phyloP scores from a whole-genome alignment of 2,113 vertebrate genomes.

The Propithecus coquereli region DNA sequence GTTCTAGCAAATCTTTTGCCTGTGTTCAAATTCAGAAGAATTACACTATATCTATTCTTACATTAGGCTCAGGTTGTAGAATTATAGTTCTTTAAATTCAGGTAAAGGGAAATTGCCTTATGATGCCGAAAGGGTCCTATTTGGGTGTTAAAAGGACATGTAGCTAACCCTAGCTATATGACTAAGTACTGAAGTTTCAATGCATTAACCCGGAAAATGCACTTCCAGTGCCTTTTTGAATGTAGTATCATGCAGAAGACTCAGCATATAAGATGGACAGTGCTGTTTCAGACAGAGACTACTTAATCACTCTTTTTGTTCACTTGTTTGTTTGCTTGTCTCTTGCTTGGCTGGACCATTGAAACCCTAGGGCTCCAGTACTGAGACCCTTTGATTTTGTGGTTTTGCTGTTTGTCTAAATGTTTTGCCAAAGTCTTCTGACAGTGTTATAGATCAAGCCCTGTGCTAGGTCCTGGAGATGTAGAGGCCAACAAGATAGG shows the following conservation, averaged over 20 bases:
- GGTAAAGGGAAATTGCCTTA: neutral
- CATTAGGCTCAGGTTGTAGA: neutral
- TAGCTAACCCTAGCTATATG: neutral
- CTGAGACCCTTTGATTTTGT: neutral
- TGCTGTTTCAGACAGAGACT: neutral
- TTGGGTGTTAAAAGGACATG: neutral
- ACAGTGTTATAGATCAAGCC: neutral
- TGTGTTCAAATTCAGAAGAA: constrained; percentile 10
- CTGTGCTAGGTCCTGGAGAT: neutral
- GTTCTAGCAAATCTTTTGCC: neutral
- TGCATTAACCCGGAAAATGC: neutral
- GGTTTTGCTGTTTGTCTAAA: neutral
- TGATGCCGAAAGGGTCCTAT: neutral
- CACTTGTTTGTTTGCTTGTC: neutral
- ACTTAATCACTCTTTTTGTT: neutral
- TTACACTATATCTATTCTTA: neutral
- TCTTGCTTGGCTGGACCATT: neutral
- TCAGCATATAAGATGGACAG: neutral
- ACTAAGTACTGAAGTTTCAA: neutral
- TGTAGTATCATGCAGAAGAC: neutral
- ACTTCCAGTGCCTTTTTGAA: neutral
- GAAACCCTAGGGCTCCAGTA: neutral
- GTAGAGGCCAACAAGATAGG: neutral
- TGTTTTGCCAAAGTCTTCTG: neutral
- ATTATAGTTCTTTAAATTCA: neutral